phyloP scores from a whole-genome alignment of 2,113 vertebrate genomes.

The Platichthys stellatus region DNA sequence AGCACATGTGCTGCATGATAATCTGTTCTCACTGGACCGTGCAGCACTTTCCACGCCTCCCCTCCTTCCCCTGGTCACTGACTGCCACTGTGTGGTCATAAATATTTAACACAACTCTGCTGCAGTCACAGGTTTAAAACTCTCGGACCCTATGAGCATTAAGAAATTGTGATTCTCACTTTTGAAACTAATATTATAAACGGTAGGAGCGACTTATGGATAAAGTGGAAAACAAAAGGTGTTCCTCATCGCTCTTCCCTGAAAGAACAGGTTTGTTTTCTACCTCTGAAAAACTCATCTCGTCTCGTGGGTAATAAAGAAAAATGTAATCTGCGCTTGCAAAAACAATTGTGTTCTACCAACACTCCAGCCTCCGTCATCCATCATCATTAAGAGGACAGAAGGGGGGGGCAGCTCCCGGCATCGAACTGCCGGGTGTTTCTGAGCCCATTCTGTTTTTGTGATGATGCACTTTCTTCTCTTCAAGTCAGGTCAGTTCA shows the following conservation, averaged over 20 bases:
- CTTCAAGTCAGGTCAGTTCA: background rate
- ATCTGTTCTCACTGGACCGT: slow-evolving; percentile 57
- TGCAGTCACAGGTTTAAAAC: slow-evolving; percentile 21
- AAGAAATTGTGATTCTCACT: background rate
- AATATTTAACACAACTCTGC: slow-evolving; percentile 49
- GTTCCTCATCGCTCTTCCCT: background rate
- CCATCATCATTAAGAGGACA: slow-evolving; percentile 42
- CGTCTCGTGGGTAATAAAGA: slow-evolving; percentile 3
- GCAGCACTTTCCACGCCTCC: slow-evolving; percentile 34
- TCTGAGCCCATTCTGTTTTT: slow-evolving; percentile 14
- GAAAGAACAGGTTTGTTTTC: slow-evolving; percentile 10
- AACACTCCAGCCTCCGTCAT: slow-evolving; percentile 28
- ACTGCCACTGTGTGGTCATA: slow-evolving; percentile 74
- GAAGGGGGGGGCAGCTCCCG: background rate
- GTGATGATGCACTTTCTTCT: slow-evolving; percentile 15
- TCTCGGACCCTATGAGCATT: background rate
- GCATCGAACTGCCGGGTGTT: background rate
- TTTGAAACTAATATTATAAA: background rate
- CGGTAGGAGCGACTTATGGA: background rate
- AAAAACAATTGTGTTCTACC: slow-evolving; percentile 18
- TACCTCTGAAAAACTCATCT: slow-evolving; percentile 2
- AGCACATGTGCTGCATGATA: slow-evolving; percentile 59
- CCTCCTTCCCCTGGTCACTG: slow-evolving; percentile 44
- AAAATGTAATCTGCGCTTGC: slow-evolving; percentile 9
- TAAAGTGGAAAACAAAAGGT: too few species aligned